Percentiles rank a stretch among this genome's conserved stretches.
These are phyloP conservation scores for Papio anubis DNA, from an alignment of 2,113 vertebrate species.

Conservation along the genomic window DNA sequence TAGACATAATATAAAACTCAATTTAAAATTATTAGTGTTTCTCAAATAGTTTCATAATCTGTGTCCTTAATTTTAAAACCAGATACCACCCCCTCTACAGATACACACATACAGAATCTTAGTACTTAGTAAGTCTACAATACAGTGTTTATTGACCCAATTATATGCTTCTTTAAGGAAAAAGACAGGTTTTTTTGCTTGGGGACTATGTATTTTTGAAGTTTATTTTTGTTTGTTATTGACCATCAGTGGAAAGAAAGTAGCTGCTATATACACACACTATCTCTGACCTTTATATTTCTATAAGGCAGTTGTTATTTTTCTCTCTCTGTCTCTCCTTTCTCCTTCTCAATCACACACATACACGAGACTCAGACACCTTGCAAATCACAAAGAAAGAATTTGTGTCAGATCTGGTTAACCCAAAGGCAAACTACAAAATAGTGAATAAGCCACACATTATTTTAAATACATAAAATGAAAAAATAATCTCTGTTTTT, in stretches of 20 bases:
- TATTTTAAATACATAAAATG: background rate
- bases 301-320: background rate
- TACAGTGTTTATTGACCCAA: slow-evolving; percentile 14
- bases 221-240: background rate
- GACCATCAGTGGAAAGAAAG: background rate
- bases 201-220: background rate
- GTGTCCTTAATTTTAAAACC: background rate
- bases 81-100: background rate
- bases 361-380: background rate
- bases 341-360: background rate
- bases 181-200: background rate
- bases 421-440: background rate
- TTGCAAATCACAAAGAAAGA: background rate
- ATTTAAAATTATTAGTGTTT: background rate
- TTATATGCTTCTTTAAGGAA: background rate
- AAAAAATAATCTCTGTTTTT: slow-evolving; percentile 32
- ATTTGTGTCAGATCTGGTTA: background rate
- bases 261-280: background rate
- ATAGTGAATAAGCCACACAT: background rate
- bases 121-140: background rate
- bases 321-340: background rate
- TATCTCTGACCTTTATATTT: background rate
- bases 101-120: background rate
- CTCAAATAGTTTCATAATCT: background rate
- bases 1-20: background rate